Evolutionary conservation across 1,140 invertebrate species (phyloP), one percentile per base, ranked within the genome.

Genomic region (Pogonomyrmex barbatus): DNA sequence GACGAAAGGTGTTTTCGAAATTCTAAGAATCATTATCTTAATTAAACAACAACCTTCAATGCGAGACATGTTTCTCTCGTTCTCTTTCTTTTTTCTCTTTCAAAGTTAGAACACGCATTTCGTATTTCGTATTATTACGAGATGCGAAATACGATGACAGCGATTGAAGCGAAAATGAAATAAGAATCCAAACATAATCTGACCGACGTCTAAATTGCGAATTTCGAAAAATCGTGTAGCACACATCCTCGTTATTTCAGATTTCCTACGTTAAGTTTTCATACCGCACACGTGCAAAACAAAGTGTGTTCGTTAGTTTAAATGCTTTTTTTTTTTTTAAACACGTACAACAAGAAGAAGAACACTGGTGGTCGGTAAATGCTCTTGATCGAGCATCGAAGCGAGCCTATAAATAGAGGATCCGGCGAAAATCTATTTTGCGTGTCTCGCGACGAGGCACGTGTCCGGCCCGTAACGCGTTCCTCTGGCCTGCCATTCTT

Each of bases 341-440:
- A 56, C 9, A 42, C 65, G 42, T 60, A 4, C 4, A n/a, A 42
- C 0, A 42, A 73, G 8, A 73, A 47, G 42, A 42, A 73, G 62
- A 83, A 75, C 33, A 83, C 30, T 36, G 54, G 42, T n/a, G 14
- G 17, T 30, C 54, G n/a, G n/a, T n/a, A n/a, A n/a, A 30, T 4
- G 54, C 42, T 54, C 67, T 81, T 52, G 65, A 81, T 67, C 78
- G 10, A 54, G 71, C 54, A 8, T 54, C 77, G 30, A n/a, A n/a
- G 73, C 39, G 33, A 4, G 56, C 33, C 30, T 84, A 88, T 87
- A 88, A 88, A 88, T 88, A 88, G 86, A 63, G 45, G 33, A 83
- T 65, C 68, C 50, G 73, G 17, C 62, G 87, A 67, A 71, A 67
- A 88, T 82, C 88, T 89, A 89, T 89, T 89, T 89, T 86, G 77